Evolutionary conservation across 2,888 invertebrate genomes (phyloP), one percentile per base, ranked within the genome.

Genomic region (Bugulina stolonifera): DNA sequence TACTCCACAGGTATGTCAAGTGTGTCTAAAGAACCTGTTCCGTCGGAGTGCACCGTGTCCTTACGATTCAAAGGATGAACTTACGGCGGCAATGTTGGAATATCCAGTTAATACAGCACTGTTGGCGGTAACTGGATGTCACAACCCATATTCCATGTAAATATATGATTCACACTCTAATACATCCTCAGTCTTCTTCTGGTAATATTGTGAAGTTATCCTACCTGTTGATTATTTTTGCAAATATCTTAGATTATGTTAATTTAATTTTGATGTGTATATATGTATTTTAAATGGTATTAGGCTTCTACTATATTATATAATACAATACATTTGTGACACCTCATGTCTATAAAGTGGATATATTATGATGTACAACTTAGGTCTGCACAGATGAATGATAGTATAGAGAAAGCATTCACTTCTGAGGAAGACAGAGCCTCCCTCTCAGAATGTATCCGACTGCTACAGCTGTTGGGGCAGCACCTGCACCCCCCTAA

Each of bases 91-190:
- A 10, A 64, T 64, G 64, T 10, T 64, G 27, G 27, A 64, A 2
- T 64, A 25, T 64, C 64, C 64, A 1, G 2, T n/a, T 5, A 64
- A 64, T 64, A 64, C 18, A 5, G 64, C 64, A 2, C 64, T 64
- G 34, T 32, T 64, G n/a, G 27, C 34, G 2, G 64, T 27, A 14
- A 27, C 64, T 25, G 32, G 57, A 5, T 25, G 14, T 14, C 57
- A 43, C 18, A 43, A 18, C 18, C 43, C 18, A 18, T 18, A 3
- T 55, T 55, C 55, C 5, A 23, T 18, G 22, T 55, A 23, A 55
- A 23, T n/a, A n/a, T n/a, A n/a, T n/a, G n/a, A n/a, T n/a, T n/a
- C n/a, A n/a, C n/a, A n/a, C n/a, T n/a, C n/a, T n/a, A n/a, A n/a
- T n/a, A n/a, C n/a, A n/a, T n/a, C n/a, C n/a, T n/a, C n/a, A n/a